Base-by-base conservation (phyloP, 2,113 vertebrate species). In the Sinosuthora webbiana region DNA sequence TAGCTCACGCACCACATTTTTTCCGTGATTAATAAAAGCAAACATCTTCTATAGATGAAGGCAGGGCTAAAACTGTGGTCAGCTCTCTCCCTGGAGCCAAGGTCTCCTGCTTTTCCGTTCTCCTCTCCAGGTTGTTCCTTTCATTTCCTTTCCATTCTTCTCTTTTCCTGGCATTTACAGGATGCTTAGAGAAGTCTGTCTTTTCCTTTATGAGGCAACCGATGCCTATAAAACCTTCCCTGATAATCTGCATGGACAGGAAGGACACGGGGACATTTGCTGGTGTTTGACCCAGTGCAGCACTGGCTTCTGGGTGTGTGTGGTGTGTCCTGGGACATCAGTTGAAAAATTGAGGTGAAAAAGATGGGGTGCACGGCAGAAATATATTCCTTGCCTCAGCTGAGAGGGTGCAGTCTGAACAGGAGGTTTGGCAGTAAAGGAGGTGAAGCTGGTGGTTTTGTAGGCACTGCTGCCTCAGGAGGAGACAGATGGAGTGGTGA, bases 11-110 rank as follows among this genome's bases (percentile, higher is more conserved):
- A 78, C 50, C 64, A 64, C 73, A 68, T 93, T 96, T 95, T 96
- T 97, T 94, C 89, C 39, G 1, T 80, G 87, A 74, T 96, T 83
- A 95, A 87, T 87, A 89, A 96, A 93, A 97, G 93, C 87, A 96
- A 94, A 96, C 93, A 91, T 80, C 64, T 89, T 91, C 86, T 76
- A 75, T 60, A 86, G 76, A 89, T 83, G 90, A 59, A 83, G 76
- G 53, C 86, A 90, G 31, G 31, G 22, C 70, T 94, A 42, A 89
- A 71, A 84, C 65, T 56, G 77, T 76, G 57, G 87, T 93, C 89
- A 83, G 2, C 42, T n/a, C 35, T 84, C 81, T 87, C 57, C 30
- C 74, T 89, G 50, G 64, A 77, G 55, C 88, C 65, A 67, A 91
- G 33, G 30, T 47, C 74, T 90, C 44, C 49, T 41, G 45, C 76